Evolutionary conservation across 2,888 invertebrate genomes (phyloP).

Genomic region (Latheticus oryzae): DNA sequence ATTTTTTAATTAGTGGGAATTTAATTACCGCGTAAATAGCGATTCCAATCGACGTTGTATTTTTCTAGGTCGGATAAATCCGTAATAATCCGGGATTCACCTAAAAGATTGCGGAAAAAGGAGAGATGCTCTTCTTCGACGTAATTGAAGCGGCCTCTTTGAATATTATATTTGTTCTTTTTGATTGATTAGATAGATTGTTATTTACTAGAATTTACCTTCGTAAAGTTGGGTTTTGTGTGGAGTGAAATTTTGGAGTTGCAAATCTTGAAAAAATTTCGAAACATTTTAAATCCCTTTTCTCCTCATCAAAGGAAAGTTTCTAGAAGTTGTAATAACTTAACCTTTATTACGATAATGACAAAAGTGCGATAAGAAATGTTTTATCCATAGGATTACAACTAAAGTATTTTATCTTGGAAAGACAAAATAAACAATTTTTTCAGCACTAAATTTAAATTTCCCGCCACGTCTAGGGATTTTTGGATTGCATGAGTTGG

Average conservation of each 20-base stretch:
- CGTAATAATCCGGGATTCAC: conserved; percentile 75
- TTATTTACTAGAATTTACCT: conserved; percentile 34
- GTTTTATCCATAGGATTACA: no score
- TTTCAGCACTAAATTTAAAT: no score
- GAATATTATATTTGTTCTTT: conserved; percentile 73
- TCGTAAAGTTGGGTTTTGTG: conserved; percentile 43
- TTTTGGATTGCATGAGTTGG: no score
- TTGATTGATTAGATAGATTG: not conserved
- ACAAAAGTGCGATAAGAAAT: no score
- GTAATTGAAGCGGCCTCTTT: conserved; percentile 71
- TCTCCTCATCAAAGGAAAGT: no score
- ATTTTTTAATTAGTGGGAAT: not conserved
- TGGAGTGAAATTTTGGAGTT: conserved; percentile 57
- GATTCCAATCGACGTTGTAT: conserved; percentile 91
- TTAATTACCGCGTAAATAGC: conserved; percentile 80
- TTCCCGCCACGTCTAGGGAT: no score
- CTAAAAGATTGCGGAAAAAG: conserved; percentile 75
- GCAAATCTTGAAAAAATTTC: no score
- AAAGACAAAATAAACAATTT: no score
- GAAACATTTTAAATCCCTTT: no score
- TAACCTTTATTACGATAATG: no score
- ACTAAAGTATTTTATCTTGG: no score
- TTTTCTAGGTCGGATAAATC: conserved; percentile 80
- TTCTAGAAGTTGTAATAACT: no score
- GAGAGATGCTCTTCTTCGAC: conserved; percentile 71